A percentile compares a stretch with the other conserved stretches of the same genome.
Evolutionary conservation across 2,797 vertebrate species (phyloP).

Genomic region (Alauda arvensis): DNA sequence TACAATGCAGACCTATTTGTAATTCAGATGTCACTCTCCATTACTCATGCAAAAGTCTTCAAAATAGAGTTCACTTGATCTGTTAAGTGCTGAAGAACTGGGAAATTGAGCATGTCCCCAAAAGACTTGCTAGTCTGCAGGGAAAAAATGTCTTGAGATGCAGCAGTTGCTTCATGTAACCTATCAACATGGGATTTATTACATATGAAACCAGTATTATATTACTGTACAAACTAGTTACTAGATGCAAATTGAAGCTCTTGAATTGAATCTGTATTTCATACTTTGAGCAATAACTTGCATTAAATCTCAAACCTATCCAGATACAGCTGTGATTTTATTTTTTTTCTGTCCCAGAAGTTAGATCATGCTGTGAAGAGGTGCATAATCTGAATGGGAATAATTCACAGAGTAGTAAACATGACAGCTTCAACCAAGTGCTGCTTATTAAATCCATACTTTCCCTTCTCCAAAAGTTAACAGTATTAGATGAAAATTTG

Average conservation of each 20-base stretch:
- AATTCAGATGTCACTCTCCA: slow-evolving; percentile 33
- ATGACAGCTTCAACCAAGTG: not conserved
- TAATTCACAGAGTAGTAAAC: not conserved
- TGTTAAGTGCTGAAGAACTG: not conserved
- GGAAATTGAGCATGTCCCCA: not conserved
- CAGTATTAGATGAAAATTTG: not conserved
- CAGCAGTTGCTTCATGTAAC: not conserved
- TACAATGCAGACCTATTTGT: not conserved
- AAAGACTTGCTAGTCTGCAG: not conserved
- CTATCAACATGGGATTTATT: not conserved
- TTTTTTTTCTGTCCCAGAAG: not conserved
- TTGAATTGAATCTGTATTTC: not conserved
- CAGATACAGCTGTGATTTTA: not conserved
- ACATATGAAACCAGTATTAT: not conserved
- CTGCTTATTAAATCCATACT: not conserved
- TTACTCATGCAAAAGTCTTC: not conserved
- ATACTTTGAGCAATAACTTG: not conserved
- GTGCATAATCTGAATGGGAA: not conserved
- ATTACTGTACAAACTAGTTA: not conserved
- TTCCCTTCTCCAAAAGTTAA: not conserved
- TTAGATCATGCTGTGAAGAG: not conserved
- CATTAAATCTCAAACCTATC: not conserved
- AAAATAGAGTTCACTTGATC: not conserved
- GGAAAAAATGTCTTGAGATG: not conserved
- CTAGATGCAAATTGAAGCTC: not conserved